Percentiles rank a stretch among this genome's conserved stretches.
phyloP scores from a whole-genome alignment of 2,888 invertebrate species.

The Nomada lathburiana region DNA sequence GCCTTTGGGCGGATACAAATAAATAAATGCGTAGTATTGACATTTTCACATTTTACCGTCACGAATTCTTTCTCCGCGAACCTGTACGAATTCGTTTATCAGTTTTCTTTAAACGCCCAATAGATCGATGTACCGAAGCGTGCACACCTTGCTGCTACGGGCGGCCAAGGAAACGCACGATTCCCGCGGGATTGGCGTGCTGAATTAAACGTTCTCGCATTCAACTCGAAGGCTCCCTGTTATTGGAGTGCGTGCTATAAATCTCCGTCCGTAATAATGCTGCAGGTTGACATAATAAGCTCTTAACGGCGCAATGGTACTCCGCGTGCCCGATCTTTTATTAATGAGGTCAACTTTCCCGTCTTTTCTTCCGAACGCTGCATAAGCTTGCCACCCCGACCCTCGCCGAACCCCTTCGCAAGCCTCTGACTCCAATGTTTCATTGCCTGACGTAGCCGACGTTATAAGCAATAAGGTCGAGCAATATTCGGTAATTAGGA shows the following conservation, averaged over 20 bases:
- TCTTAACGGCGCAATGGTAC: conserved; percentile 49
- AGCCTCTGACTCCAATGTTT: neutral
- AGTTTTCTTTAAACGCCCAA: too few relatives aligned
- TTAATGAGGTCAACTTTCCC: conserved; percentile 54
- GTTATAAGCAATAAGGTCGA: conserved; percentile 20
- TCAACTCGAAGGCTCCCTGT: conserved; percentile 17
- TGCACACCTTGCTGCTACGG: neutral
- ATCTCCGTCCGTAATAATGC: conserved; percentile 34
- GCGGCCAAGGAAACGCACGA: neutral
- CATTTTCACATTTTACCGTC: too few relatives aligned
- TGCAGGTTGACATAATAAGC: conserved; percentile 50
- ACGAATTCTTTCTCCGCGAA: too few relatives aligned
- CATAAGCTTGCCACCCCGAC: neutral
- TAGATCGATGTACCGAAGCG: too few relatives aligned
- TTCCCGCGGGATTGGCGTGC: neutral
- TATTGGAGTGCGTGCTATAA: conserved; percentile 44
- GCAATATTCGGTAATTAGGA: neutral
- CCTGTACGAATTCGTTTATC: too few relatives aligned
- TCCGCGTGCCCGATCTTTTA: conserved; percentile 45
- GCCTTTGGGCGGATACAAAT: too few relatives aligned
- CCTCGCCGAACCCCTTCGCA: too few relatives aligned
- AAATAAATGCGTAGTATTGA: too few relatives aligned
- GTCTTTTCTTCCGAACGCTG: neutral
- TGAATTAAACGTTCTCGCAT: conserved; percentile 20
- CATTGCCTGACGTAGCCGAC: conserved; percentile 15